Conservation (phyloP, 2,888 invertebrate species). For the Entomobrya multifasciata region DNA sequence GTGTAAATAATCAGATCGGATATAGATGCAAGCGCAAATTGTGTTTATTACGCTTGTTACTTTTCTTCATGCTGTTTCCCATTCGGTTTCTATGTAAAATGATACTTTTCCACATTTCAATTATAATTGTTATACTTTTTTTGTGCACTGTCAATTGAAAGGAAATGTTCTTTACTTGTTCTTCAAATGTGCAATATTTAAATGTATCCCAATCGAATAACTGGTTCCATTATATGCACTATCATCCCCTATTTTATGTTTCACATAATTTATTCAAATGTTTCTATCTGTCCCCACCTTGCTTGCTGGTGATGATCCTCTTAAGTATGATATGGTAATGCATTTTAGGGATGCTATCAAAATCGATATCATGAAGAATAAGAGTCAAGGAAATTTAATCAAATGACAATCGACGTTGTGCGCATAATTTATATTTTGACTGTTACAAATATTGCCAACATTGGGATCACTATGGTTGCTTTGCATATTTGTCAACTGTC, state of each 20-base stretch:
- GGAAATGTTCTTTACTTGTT: no score
- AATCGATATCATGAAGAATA: not conserved
- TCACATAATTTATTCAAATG: constrained; percentile 17
- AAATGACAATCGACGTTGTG: constrained; percentile 27
- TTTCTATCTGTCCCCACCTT: not conserved
- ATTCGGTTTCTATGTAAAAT: not conserved
- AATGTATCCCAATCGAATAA: no score
- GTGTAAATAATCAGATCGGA: no score
- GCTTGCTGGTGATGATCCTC: constrained; percentile 4
- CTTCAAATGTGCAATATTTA: constrained; percentile 18
- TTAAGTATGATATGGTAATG: not conserved
- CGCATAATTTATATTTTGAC: constrained; percentile 22
- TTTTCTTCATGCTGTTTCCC: no score
- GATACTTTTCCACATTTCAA: constrained; percentile 11
- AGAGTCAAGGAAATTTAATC: not conserved
- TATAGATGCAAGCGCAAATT: no score
- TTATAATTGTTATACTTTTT: no score
- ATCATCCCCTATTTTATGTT: not conserved
- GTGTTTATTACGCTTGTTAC: no score
- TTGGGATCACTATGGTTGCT: not conserved
- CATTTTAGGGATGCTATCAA: constrained; percentile 7
- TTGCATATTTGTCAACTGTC: constrained; percentile 1
- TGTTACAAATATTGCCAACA: constrained; percentile 59
- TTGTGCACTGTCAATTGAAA: no score
- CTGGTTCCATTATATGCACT: no score